phyloP scores from a whole-genome alignment of 2,113 vertebrate species.

The Myodes glareolus region DNA sequence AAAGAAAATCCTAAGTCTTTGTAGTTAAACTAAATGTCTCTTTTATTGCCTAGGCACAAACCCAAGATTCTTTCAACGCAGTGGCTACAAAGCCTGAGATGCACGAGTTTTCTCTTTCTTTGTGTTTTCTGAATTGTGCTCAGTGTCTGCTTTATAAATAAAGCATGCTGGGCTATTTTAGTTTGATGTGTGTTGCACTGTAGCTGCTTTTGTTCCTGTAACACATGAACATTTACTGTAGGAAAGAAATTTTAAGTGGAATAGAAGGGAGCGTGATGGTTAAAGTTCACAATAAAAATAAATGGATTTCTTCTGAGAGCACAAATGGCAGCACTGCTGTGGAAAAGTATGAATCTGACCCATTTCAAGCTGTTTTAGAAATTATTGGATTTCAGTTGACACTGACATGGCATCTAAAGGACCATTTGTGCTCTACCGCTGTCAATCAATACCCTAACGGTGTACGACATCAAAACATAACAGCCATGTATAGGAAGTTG shows the following conservation, averaged over 20 bases:
- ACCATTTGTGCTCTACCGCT: constrained; percentile 24
- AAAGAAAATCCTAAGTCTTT: background rate
- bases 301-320: constrained; percentile 58
- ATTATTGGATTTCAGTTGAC: constrained; percentile 47
- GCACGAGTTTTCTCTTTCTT: constrained; percentile 56
- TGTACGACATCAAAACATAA: background rate
- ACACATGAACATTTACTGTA: constrained; percentile 55
- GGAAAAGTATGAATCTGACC: constrained; percentile 14
- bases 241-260: constrained; percentile 65
- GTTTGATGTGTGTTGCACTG: constrained; percentile 17
- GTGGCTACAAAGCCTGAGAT: background rate
- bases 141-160: constrained; percentile 55
- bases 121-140: constrained; percentile 39
- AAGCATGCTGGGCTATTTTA: background rate
- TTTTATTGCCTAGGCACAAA: background rate
- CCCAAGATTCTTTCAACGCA: background rate
- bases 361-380: constrained; percentile 47
- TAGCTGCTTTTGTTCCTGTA: constrained; percentile 64
- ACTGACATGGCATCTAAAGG: constrained; percentile 1
- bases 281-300: constrained; percentile 53
- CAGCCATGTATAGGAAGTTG: background rate
- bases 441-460: constrained; percentile 43
- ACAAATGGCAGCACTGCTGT: constrained; percentile 31
- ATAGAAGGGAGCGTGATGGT: constrained; percentile 26
- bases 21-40: constrained; percentile 26